Evolutionary conservation across 2,888 invertebrate species (phyloP), one percentile per base, ranked within the genome.

Genomic region (Drosophila flavopinicola): DNA sequence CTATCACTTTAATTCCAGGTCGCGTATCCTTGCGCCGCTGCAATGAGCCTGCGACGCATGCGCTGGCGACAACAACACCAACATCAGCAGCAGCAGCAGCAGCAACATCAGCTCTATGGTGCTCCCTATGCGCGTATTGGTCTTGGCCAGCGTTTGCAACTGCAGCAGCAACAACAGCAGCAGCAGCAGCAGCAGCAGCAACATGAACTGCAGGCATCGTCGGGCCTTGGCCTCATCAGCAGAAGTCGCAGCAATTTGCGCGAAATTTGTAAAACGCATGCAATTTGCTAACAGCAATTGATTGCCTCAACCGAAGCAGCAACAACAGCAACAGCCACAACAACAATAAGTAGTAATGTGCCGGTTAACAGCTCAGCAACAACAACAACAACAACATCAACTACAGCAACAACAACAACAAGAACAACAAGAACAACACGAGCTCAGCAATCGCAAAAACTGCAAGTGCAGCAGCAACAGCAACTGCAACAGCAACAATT

Each of bases 261-360:
- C 20, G 78, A 78, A 66, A 59, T 69, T 61, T 69, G 75, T 45
- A 78, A 80, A 67, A 64, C 65, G 49, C 69, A 49, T 65, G 64
- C 82, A 57, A 83, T 75, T 82, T 82, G 80, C 78, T 82, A 82
- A 71, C 82, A 82, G 69, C 73, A 68, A 80, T 78, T 76, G 67
- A 65, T 60, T 68, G 76, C 73, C 80, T 57, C 75, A 25, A 59
- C 61, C 60, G 68, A 60, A 54, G 65, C 67, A 68, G 45, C 63
- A 60, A 37, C 57, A 56, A 47, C 68, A 61, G 44, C 47, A 66
- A 11, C 65, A 54, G 52, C 69, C 53, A 35, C 64, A 65, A 54
- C 73, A 70, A 56, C 78, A 66, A 59, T 47, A 58, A 37, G 63
- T 67, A 72, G 58, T 61, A 63, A 61, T 61, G 38, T 39, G 45